Percentiles rank a stretch among this genome's conserved stretches.
Evolutionary conservation across 1,140 invertebrate species (phyloP).

Genomic region (Bombyx mandarina): DNA sequence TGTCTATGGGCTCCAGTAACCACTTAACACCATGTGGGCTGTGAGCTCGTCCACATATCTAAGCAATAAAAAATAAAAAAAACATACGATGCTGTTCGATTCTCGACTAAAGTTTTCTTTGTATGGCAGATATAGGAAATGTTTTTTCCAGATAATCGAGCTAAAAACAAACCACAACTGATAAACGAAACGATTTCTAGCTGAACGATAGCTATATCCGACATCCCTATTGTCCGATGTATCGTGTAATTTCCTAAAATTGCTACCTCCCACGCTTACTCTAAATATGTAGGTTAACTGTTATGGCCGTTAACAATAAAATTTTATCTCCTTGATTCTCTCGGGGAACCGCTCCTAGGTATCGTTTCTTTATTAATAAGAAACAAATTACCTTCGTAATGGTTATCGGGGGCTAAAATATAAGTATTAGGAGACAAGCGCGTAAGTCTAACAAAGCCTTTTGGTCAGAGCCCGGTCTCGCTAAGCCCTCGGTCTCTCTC

Average conservation of each 20-base stretch:
- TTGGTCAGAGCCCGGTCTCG: constrained; percentile 25
- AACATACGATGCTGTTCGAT: too few species aligned
- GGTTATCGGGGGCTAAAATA: constrained; percentile 34
- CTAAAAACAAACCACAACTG: too few species aligned
- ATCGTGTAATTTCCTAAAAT: constrained; percentile 15
- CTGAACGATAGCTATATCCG: too few species aligned
- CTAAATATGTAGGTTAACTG: constrained; percentile 7
- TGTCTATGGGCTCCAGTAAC: too few species aligned
- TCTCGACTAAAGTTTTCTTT: too few species aligned
- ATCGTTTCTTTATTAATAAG: constrained; percentile 6
- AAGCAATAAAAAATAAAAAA: too few species aligned
- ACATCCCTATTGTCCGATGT: constrained; percentile 13
- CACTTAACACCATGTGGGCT: too few species aligned
- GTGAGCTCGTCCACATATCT: too few species aligned
- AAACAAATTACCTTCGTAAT: constrained; percentile 9
- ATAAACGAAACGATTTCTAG: too few species aligned
- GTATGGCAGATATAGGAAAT: too few species aligned
- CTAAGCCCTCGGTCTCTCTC: constrained; percentile 43
- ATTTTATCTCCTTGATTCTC: constrained; percentile 12
- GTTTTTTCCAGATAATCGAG: too few species aligned
- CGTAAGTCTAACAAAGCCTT: constrained; percentile 50
- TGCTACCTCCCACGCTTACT: constrained; percentile 9
- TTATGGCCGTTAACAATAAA: constrained; percentile 12
- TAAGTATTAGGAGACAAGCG: constrained; percentile 52
- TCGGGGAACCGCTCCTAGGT: constrained; percentile 1